A percentile compares a stretch with the other conserved stretches of the same genome.
These are phyloP conservation scores for Panthera tigris DNA, from an alignment of 2,113 vertebrate species.

Conservation along the genomic window DNA sequence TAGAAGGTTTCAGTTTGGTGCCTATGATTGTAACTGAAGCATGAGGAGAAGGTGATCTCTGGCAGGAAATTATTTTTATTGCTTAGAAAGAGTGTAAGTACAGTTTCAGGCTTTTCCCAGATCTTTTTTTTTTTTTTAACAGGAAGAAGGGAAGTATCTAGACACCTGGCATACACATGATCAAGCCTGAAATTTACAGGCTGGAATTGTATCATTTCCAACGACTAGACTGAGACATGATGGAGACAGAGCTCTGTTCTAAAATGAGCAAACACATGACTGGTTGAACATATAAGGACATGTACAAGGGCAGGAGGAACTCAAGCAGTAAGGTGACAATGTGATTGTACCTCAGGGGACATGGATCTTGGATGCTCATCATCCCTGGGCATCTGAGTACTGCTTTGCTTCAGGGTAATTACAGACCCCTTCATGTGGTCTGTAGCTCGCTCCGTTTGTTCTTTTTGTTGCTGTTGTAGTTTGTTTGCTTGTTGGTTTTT, in stretches of 20 bases:
- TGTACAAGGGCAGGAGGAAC: fast-evolving
- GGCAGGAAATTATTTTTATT: neutral
- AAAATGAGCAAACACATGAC: fast-evolving
- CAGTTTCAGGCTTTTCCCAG: neutral
- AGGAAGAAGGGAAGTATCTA: neutral
- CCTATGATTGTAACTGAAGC: neutral
- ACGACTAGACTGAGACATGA: neutral
- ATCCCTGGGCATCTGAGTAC: neutral
- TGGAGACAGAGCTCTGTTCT: neutral
- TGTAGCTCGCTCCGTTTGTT: fast-evolving
- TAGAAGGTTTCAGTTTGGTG: neutral
- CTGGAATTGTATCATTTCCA: neutral
- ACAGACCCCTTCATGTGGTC: fast-evolving
- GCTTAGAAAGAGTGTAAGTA: neutral
- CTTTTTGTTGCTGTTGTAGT: no score
- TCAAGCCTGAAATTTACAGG: neutral
- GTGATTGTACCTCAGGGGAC: fast-evolving
- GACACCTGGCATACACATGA: neutral
- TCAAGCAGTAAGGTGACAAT: neutral
- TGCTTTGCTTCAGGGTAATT: neutral
- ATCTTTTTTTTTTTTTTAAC: neutral
- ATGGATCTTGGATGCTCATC: fast-evolving
- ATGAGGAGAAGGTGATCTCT: neutral
- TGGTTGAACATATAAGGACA: no score
- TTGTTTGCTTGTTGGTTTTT: no score